phyloP scores from a whole-genome alignment of 2,797 vertebrate genomes.

The Schizopygopsis malacanthus region DNA sequence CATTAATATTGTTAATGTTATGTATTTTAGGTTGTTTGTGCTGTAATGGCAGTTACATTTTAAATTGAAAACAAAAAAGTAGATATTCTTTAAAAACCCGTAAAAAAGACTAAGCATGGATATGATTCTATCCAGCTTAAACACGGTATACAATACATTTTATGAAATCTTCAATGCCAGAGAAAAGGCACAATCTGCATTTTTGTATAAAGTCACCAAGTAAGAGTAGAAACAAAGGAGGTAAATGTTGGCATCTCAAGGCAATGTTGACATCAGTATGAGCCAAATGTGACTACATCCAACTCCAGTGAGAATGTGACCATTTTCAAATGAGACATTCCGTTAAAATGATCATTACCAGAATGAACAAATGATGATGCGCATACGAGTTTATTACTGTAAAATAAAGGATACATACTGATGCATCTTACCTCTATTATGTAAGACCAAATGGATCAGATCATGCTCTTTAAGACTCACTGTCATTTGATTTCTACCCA shows the following conservation, averaged over 20 bases:
- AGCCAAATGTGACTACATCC: not conserved
- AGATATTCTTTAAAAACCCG: not conserved
- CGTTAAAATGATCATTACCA: not conserved
- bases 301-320: not conserved
- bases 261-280: conserved; percentile 21
- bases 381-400: not conserved
- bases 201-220: not conserved
- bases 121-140: not conserved
- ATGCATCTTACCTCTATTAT: not conserved
- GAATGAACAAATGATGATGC: not conserved
- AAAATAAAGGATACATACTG: not conserved
- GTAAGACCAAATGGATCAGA: not conserved
- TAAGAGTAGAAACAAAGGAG: conserved; percentile 36
- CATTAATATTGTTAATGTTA: not conserved
- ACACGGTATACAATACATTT: not conserved
- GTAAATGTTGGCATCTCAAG: conserved; percentile 38
- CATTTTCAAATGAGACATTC: not conserved
- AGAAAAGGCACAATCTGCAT: conserved; percentile 43
- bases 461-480: not conserved
- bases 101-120: not conserved
- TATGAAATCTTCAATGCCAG: not conserved
- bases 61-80: not conserved
- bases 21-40: not conserved
- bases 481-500: not conserved
- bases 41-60: not conserved